A percentile compares a stretch with the other conserved stretches of the same genome.
Conservation (phyloP, 2,797 vertebrate genomes). For the Eremophila alpestris region DNA sequence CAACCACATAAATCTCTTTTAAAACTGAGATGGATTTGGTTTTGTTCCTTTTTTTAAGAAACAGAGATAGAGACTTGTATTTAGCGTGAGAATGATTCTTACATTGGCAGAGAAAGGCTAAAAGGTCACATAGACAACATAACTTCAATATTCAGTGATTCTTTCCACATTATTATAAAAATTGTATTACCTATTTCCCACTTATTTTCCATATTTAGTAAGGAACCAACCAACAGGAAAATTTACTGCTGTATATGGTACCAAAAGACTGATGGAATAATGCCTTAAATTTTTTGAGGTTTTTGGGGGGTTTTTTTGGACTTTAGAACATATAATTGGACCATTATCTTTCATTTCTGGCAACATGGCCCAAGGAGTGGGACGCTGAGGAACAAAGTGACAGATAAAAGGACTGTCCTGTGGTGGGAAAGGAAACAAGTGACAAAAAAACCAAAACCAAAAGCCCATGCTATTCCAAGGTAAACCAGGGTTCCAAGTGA, state of each 20-base stretch:
- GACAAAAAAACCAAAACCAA: background rate
- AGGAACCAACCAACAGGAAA: background rate
- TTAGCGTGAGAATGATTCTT: background rate
- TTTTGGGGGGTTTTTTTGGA: no score
- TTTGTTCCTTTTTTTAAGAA: background rate
- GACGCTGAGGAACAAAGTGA: background rate
- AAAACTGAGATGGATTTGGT: background rate
- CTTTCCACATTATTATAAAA: background rate
- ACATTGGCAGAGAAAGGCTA: background rate
- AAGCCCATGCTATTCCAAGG: fast-evolving
- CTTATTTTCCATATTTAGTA: background rate
- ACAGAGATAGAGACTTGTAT: background rate
- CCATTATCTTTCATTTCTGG: background rate
- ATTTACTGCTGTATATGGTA: background rate
- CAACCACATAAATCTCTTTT: background rate
- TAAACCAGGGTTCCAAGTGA: background rate
- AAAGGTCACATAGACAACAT: background rate
- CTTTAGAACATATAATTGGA: background rate
- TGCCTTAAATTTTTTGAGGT: no score
- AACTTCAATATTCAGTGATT: background rate
- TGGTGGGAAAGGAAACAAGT: background rate
- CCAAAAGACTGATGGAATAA: background rate
- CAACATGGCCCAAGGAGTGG: background rate
- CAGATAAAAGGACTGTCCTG: background rate
- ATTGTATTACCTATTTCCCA: background rate